Base-by-base conservation (phyloP, 2,113 vertebrate genomes). In the Anguilla japonica region DNA sequence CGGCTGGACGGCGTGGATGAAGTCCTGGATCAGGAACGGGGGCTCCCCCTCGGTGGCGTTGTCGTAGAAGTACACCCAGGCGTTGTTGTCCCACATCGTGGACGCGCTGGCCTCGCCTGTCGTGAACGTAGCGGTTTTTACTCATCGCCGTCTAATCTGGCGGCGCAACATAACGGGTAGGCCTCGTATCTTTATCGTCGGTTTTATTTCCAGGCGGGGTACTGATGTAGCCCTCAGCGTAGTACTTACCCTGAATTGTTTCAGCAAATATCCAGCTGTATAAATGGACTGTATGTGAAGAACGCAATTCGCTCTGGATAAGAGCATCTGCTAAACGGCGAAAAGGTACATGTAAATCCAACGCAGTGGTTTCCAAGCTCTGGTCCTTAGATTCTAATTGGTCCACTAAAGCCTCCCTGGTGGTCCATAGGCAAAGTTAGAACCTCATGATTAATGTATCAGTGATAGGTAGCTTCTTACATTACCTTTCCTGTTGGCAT, bases 61-160 rank as follows among this genome's bases (percentile, higher is more conserved):
- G 88, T 93, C 91, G 0, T 97, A 96, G 86, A 98, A 95, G 93
- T 97, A 97, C 79, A 94, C 94, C 97, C 97, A 98, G 41, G 96
- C 97, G 0, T 97, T 97, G 94, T 99, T 99, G 91, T 99, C 98
- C 98, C 98, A 99, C 98, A 99, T 98, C 0, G 98, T 99, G 0
- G 98, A 99, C 82, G 97, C 97, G 7, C 98, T 99, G 91, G 97
- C 97, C 90, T 99, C 98, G 85, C 97, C 98, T 99, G 91, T 85
- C 67, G 87, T 87, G 84, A 78, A 87, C 89, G 60, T n/a, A 84
- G 9, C 78, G 22, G 18, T 57, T 39, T 39, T n/a, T 9, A 71
- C 57, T 75, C 71, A n/a, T 34, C 71, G 11, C 8, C 26, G 20
- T 26, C 60, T 67, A 22, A 26, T 26, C 5, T 26, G 3, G 60